These are phyloP conservation scores for Xiphophorus hellerii DNA, from an alignment of 2,113 vertebrate species.

Conservation along the genomic window DNA sequence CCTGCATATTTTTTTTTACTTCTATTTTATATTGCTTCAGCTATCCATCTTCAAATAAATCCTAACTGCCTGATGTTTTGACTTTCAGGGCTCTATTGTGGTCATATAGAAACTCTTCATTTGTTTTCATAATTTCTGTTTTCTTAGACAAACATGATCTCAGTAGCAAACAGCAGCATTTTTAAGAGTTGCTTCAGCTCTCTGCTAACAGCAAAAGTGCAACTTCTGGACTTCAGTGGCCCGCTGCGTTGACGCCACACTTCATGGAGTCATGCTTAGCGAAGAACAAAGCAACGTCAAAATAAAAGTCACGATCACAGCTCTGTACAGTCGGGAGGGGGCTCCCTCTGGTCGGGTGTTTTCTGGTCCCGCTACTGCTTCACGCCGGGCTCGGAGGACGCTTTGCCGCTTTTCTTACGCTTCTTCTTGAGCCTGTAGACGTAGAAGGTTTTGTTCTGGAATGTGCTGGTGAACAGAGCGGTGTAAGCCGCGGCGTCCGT, in stretches of 20 bases:
- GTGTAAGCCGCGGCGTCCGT: constrained; percentile 79
- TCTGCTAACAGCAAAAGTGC: constrained; percentile 25
- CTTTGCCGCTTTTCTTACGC: constrained; percentile 69
- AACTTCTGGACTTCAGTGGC: not conserved
- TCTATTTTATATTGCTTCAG: not conserved
- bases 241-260: constrained; percentile 18
- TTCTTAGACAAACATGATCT: constrained; percentile 7
- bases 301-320: constrained; percentile 51
- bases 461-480: constrained; percentile 86
- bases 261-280: constrained; percentile 21
- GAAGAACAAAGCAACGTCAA: constrained; percentile 15
- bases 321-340: constrained; percentile 26
- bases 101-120: not conserved
- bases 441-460: constrained; percentile 95
- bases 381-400: constrained; percentile 25
- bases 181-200: constrained; percentile 10
- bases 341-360: constrained; percentile 19
- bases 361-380: constrained; percentile 36
- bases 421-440: constrained; percentile 88
- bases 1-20: not conserved
- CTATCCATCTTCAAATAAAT: not conserved
- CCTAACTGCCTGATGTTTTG: not conserved
- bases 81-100: not conserved
- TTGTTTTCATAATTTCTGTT: not conserved
- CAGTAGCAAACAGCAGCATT: constrained; percentile 8